Conservation (phyloP, 1,140 invertebrate species). For the Drosophila elegans region DNA sequence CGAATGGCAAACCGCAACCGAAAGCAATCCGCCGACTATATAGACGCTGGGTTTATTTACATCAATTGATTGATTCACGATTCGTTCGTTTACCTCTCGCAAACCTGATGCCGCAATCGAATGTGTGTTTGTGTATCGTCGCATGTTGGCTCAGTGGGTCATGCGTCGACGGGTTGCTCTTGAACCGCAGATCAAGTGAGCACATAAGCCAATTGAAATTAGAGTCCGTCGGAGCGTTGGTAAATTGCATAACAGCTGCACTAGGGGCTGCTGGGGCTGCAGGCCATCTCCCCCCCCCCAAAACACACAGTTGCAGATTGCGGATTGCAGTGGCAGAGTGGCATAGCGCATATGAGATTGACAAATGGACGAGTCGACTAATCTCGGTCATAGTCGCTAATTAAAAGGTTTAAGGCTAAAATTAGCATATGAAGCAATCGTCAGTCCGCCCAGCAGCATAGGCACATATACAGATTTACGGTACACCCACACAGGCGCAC, state of each 20-base stretch:
- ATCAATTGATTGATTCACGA: constrained; percentile 53
- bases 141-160: constrained; percentile 45
- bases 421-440: constrained; percentile 71
- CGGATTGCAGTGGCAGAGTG: not conserved
- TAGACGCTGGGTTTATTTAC: constrained; percentile 22
- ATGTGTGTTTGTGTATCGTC: constrained; percentile 11
- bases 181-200: constrained; percentile 72
- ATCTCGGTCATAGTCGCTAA: constrained; percentile 81
- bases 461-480: not conserved
- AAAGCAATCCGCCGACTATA: constrained; percentile 13
- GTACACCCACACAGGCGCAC: constrained; percentile 1
- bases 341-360: constrained; percentile 27
- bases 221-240: constrained; percentile 37
- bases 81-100: constrained; percentile 63
- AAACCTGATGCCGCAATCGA: constrained; percentile 47
- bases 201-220: constrained; percentile 51
- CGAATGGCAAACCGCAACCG: constrained; percentile 10
- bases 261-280: constrained; percentile 15
- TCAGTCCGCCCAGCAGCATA: constrained; percentile 31
- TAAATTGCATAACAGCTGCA: constrained; percentile 57
- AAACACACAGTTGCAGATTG: constrained; percentile 2
- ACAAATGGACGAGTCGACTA: constrained; percentile 61
- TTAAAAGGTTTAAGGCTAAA: constrained; percentile 82
- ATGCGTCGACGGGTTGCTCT: constrained; percentile 47
- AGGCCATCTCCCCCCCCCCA: constrained; percentile 20